Evolutionary conservation across 2,797 vertebrate genomes (phyloP).

Genomic region (Scyliorhinus canicula): DNA sequence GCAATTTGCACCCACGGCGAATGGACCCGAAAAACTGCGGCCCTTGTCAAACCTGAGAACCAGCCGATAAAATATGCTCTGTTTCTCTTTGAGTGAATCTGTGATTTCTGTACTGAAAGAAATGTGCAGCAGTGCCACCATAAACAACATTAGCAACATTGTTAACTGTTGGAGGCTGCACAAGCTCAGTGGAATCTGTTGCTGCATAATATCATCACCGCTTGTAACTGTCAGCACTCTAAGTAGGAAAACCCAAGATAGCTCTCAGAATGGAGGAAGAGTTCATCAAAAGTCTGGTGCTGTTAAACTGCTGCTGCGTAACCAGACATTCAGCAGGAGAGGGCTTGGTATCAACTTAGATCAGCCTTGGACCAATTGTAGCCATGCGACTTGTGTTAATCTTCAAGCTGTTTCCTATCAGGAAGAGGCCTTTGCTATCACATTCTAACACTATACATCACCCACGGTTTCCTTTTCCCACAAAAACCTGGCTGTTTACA

Average conservation of each 20-base stretch:
- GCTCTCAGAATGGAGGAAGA: background rate
- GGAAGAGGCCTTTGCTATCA: constrained; percentile 26
- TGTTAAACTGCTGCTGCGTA: background rate
- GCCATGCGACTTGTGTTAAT: constrained; percentile 3
- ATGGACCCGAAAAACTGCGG: no score
- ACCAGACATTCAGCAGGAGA: background rate
- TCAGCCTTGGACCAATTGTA: constrained; percentile 8
- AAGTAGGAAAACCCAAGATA: constrained; percentile 12
- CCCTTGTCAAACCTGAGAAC: background rate
- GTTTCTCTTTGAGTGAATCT: no score
- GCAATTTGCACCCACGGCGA: no score
- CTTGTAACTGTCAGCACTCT: background rate
- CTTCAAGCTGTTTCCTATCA: constrained; percentile 24
- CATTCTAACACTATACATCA: background rate
- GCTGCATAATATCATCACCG: background rate
- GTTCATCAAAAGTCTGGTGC: background rate
- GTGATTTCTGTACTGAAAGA: background rate
- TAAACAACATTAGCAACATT: background rate
- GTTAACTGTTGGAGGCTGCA: background rate
- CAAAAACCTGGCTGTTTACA: background rate
- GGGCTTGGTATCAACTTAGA: no score
- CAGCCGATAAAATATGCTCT: background rate
- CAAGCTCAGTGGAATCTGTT: background rate
- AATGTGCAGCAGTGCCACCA: background rate
- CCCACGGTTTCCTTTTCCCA: constrained; percentile 25